Evolutionary conservation across 2,113 vertebrate genomes (phyloP), one percentile per base, ranked within the genome.

Genomic region (Larimichthys polyactis): DNA sequence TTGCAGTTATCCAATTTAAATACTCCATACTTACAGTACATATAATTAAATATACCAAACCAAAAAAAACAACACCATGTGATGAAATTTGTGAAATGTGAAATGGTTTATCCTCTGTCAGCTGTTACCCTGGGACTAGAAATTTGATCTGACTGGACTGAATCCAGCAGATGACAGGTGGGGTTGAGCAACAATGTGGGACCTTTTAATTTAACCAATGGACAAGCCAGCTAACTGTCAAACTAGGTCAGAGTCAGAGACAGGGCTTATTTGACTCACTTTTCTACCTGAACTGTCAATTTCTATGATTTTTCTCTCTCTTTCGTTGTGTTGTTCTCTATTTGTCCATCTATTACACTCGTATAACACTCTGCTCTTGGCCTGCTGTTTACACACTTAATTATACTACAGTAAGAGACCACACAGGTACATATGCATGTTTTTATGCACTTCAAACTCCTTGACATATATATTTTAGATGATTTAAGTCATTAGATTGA

Each of bases 241-340:
- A 88, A 81, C 85, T 55, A 84, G 68, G 75, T 82, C 82, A 81
- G 70, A 90, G 79, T 70, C 64, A 79, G 44, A 46, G 8, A 79
- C n/a, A 51, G 5, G 27, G 49, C 67, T 79, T 52, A 75, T 79
- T 73, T 58, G 51, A 75, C 59, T 89, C 51, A 20, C 48, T 59
- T 69, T 62, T 71, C 3, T 12, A 40, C 69, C 67, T 20, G 12
- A 10, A 27, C 22, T 27, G 62, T 70, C 54, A 36, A 8, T 65
- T 72, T 69, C 7, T 36, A 54, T 16, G 7, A 60, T 65, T 51
- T 70, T 7, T 43, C 16, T 60, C 16, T 60, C 40, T 44, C 9
- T 49, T 46, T 57, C 46, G 51, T 51, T 17, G 4, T 75, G 51
- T 36, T 46, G 12, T 11, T 57, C 48, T 70, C 17, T 19, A 20